Base-by-base conservation (phyloP, 1,140 invertebrate genomes). In the Lamellibrachia luymesi region DNA sequence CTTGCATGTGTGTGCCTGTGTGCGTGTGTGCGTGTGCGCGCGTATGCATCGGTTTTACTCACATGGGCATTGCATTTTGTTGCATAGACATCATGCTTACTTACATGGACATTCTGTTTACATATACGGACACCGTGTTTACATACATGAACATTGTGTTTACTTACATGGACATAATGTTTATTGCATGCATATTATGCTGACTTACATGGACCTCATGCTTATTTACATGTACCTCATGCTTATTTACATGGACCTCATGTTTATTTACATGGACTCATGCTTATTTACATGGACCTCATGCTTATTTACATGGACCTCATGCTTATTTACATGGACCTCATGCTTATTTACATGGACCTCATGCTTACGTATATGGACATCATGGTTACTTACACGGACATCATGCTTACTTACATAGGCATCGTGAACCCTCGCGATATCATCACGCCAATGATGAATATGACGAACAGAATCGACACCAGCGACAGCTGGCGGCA, bases 391-490 rank as follows among this genome's bases (percentile, higher is more conserved):
- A 80, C 64, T 80, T 80, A 80, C 13, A 80, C 13, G 13, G 1
- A 22, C 25, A 22, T 80, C 64, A 80, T 80, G 64, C 2, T 80
- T 80, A 17, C 80, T 90, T 94, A 90, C 56, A 90, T 90, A 49
- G 50, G 17, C 90, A 80, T 91, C 50, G 89, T 52, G 64, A 93
- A 90, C n/a, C 56, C 93, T 91, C 93, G 50, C 52, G 50, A 91
- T 2, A 94, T 91, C 50, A 94, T 90, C 25, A 94, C 93, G 5
- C 94, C 50, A 49, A 94, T 89, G 93, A 98, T 98, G 94, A 98
- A 97, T 51, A 97, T 97, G 56, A 98, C 97, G 95, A 98, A 98
- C 38, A 98, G 96, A 80, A 98, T 96, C 89, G 98, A 98, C n/a
- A 98, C 95, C 93, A 98, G 97, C 4, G 98, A 98, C 52, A 98